Evolutionary conservation across 2,797 vertebrate species (phyloP), one percentile per base, ranked within the genome.

Genomic region (Chloroceryle amazona): DNA sequence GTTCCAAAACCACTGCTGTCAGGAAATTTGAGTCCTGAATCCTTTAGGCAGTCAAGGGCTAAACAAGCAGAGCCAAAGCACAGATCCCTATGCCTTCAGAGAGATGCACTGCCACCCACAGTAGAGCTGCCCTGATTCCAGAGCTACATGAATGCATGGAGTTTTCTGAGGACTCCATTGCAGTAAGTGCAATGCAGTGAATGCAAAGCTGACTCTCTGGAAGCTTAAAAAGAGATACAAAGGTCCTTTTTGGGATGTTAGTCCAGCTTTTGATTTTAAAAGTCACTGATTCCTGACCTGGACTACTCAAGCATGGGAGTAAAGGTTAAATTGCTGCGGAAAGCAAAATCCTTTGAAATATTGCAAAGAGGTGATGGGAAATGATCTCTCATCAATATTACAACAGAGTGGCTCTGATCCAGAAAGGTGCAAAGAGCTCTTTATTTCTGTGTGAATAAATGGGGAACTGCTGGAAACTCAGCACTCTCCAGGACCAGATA

Each of bases 201-300:
- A 87, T 80, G 51, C 44, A 83, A 33, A 67, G 29, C 41, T 92
- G 61, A 61, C 19, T 82, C 16, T 65, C 29, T 71, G 49, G n/a
- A 93, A 92, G 19, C 37, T 93, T 65, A 73, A 82, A 78, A 15
- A 78, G 60, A 71, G 44, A 51, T 39, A 33, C 8, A 46, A 58
- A 66, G 18, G 37, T 80, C 49, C 6, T 71, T 94, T 85, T 44
- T 18, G 55, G 47, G 37, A 58, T 35, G 35, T 68, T 90, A 65
- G 54, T 63, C 39, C 28, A 70, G 31, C 28, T 60, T 94, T 92
- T 79, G 20, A 76, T 87, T 90, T 89, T 90, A 66, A 86, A 94
- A 91, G 61, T 74, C 31, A 65, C 29, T 14, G 23, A 55, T 84
- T 95, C 37, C 46, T 86, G 54, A 85, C 57, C 67, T 91, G 52